Conservation (phyloP, 1,140 invertebrate species). For the Scaptomyza pallida region DNA sequence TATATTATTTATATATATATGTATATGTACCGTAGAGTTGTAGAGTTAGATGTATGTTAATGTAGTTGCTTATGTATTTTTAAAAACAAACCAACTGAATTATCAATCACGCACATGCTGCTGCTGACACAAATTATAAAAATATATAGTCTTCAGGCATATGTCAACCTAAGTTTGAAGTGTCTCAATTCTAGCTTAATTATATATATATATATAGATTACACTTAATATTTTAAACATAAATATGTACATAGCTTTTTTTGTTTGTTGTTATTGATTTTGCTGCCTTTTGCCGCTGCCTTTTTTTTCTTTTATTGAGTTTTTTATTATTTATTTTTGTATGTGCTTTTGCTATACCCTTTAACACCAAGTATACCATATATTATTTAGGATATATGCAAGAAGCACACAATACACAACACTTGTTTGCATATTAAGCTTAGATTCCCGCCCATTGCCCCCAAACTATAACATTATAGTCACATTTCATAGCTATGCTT, state of each 20-base stretch:
- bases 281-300: slow-evolving; percentile 47
- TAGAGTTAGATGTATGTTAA: too few relatives aligned
- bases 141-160: slow-evolving; percentile 68
- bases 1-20: slow-evolving; percentile 45
- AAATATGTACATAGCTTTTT: slow-evolving; percentile 32
- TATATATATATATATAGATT: slow-evolving; percentile 35
- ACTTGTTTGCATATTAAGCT: slow-evolving; percentile 57
- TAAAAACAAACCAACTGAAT: slow-evolving; percentile 59
- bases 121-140: slow-evolving; percentile 72
- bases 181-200: slow-evolving; percentile 39
- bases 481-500: slow-evolving; percentile 31
- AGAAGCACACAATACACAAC: slow-evolving; percentile 69
- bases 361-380: slow-evolving; percentile 51
- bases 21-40: slow-evolving; percentile 39
- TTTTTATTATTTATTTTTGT: slow-evolving; percentile 21
- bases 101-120: slow-evolving; percentile 45
- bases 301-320: slow-evolving; percentile 28
- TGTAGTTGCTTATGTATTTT: slow-evolving; percentile 55
- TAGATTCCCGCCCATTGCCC: neutral
- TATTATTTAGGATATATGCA: slow-evolving; percentile 60
- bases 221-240: slow-evolving; percentile 20
- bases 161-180: slow-evolving; percentile 59
- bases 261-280: slow-evolving; percentile 36
- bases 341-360: slow-evolving; percentile 58
- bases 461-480: slow-evolving; percentile 8